These are phyloP conservation scores for Muscidifurax raptorellus DNA, from an alignment of 1,140 invertebrate genomes.

Conservation along the genomic window DNA sequence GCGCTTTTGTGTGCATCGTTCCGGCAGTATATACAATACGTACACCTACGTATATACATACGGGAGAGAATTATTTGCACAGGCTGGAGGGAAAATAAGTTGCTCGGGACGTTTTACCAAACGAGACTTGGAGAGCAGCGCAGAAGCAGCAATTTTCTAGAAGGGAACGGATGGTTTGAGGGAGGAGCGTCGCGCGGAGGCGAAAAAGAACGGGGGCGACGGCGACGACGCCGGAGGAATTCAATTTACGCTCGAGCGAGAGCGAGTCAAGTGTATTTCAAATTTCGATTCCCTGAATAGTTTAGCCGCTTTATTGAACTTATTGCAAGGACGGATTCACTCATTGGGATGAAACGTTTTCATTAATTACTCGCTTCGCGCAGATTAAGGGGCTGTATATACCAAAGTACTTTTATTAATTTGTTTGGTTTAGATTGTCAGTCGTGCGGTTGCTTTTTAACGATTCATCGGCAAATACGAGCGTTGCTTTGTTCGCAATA, in stretches of 20 bases:
- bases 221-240: neutral
- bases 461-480: too few species aligned
- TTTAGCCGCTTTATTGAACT: neutral
- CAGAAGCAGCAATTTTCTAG: neutral
- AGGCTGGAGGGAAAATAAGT: neutral
- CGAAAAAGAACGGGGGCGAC: neutral
- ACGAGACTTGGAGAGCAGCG: neutral
- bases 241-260: neutral
- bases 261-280: neutral
- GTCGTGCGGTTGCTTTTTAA: too few species aligned
- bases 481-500: neutral
- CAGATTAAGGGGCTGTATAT: too few species aligned
- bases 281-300: neutral
- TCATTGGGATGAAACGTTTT: neutral
- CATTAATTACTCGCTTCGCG: neutral
- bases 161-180: neutral
- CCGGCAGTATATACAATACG: too few species aligned
- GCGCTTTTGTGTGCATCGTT: neutral
- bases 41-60: neutral
- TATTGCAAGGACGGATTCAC: neutral
- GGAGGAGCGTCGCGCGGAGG: neutral
- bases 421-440: too few species aligned
- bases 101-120: neutral
- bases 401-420: too few species aligned
- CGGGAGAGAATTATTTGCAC: neutral